These are phyloP conservation scores for Bhutanitis thaidina DNA, from an alignment of 2,888 invertebrate species.

Conservation along the genomic window DNA sequence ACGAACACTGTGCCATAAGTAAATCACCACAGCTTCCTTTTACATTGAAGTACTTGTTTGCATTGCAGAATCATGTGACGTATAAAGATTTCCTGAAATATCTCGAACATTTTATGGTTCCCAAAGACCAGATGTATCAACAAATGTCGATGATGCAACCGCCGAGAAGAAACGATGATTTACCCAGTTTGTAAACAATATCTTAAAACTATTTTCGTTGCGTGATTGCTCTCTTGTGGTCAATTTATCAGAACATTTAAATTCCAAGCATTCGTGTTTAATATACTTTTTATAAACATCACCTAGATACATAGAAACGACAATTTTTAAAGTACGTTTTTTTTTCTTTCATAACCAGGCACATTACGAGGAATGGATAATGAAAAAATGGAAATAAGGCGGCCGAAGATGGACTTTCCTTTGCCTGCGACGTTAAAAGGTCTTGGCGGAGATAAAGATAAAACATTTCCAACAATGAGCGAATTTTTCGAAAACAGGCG, in stretches of 20 bases:
- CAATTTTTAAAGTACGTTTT: too few relatives aligned
- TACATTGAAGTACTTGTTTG: conserved; percentile 12
- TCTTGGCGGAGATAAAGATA: conserved; percentile 49
- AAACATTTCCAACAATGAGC: conserved; percentile 70
- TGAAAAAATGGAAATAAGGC: conserved; percentile 59
- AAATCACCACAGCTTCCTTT: neutral
- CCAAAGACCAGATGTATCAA: conserved; percentile 67
- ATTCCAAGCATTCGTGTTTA: too few relatives aligned
- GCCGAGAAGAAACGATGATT: conserved; percentile 50
- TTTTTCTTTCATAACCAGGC: conserved; percentile 34
- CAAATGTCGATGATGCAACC: conserved; percentile 67
- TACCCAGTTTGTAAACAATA: conserved; percentile 44
- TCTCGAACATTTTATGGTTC: conserved; percentile 81
- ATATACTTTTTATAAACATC: too few relatives aligned
- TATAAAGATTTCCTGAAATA: conserved; percentile 85
- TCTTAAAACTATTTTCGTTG: neutral
- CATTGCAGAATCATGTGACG: conserved; percentile 82
- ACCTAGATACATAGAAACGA: too few relatives aligned
- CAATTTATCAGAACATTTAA: too few relatives aligned
- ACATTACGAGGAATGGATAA: conserved; percentile 51
- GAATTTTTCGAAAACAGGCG: conserved; percentile 67
- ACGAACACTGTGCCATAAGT: neutral
- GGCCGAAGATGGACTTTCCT: conserved; percentile 64
- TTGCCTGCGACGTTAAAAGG: conserved; percentile 57
- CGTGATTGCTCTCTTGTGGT: neutral